These are phyloP conservation scores for Danionella cerebrum DNA, from an alignment of 2,113 vertebrate genomes.

Conservation along the genomic window DNA sequence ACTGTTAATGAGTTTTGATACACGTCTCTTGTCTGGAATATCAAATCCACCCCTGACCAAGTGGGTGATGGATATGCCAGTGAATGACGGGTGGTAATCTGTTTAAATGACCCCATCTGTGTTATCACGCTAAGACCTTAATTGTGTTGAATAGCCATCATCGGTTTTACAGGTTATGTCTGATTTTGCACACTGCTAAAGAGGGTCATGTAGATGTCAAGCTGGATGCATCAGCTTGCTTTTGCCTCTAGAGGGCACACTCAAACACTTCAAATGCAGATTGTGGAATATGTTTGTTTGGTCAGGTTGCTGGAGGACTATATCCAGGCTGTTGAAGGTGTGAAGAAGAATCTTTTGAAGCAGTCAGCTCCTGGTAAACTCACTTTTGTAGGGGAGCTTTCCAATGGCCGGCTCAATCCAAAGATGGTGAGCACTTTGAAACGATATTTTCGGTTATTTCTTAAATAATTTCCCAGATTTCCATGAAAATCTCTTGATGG, in stretches of 20 bases:
- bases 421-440: constrained; percentile 95
- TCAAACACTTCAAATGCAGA: background rate
- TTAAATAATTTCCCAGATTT: no score
- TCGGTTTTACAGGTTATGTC: background rate
- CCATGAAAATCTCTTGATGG: no score
- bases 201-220: background rate
- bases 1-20: constrained; percentile 7
- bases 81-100: background rate
- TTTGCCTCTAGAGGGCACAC: constrained; percentile 19
- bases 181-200: background rate
- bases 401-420: constrained; percentile 84
- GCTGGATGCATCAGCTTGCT: background rate
- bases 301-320: constrained; percentile 81
- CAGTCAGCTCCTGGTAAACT: constrained; percentile 70
- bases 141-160: no score
- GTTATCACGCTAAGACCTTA: background rate
- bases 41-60: background rate
- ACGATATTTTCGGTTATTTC: background rate
- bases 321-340: constrained; percentile 80
- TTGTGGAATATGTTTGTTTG: constrained; percentile 14
- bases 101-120: background rate
- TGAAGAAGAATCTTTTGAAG: constrained; percentile 80
- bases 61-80: background rate
- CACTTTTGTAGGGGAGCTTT: constrained; percentile 86
- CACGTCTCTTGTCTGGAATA: background rate